Evolutionary conservation across 2,797 vertebrate genomes (phyloP), one percentile per base, ranked within the genome.

Genomic region (Anguilla anguilla): DNA sequence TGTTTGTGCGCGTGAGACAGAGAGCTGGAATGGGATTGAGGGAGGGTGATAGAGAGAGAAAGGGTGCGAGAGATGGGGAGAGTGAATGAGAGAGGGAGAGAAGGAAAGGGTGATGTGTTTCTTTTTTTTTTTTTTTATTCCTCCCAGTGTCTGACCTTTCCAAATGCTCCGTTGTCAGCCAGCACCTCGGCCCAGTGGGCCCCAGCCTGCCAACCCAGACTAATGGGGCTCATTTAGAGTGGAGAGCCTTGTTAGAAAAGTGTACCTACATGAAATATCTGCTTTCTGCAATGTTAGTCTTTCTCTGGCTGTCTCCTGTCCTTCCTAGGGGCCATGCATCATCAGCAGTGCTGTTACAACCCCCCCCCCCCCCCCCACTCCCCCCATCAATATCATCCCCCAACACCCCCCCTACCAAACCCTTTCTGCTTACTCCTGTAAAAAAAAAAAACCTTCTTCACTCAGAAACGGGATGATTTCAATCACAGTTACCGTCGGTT

Each of bases 81-180:
- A 51, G 15, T 39, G 39, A 39, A 39, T 39, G 39, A 39, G 39
- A 85, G 51, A 64, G 49, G 25, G 61, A 81, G 84, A 84, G 9
- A 22, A 46, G 51, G 61, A 51, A 1, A 72, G n/a, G 84, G 9
- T 82, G 86, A 87, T 86, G 87, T 39, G 39, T 39, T 39, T 84
- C 64, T 83, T 84, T 22, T 59, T 91, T 86, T 90, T n/a, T 57
- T 86, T 88, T 57, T 43, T n/a, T 25, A 67, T 49, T 81, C 74
- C 17, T 55, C 72, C 79, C 55, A 86, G 89, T 86, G 49, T 84
- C 67, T 92, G 94, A 94, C 95, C 93, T 96, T 95, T 92, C 90
- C 91, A 92, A 94, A 94, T 89, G 91, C 90, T 87, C 46, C 88
- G 88, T 92, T 94, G 94, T 95, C 94, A 93, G 90, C 90, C 57